Evolutionary conservation across 2,797 vertebrate genomes (phyloP), one percentile per base, ranked within the genome.

Genomic region (Miichthys miiuy): DNA sequence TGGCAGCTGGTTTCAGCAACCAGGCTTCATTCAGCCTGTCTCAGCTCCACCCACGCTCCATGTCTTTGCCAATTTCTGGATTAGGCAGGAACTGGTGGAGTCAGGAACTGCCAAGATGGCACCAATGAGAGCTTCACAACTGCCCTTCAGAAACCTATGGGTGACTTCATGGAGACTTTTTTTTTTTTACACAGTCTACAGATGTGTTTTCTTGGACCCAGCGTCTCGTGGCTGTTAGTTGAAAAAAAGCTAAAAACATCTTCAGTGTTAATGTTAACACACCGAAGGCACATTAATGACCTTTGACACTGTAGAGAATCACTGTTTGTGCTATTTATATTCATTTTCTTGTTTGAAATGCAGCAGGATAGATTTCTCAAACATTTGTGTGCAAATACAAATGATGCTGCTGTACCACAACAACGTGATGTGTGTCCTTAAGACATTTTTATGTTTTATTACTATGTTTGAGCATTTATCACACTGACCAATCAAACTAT

Each of bases 161-260:
- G 34, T 38, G 34, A 38, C 34, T 38, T 9, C 8, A 38, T 38
- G 8, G 34, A 38, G 34, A 38, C 34, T 38, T 38, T 38, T 34
- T 34, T 34, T 34, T 8, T 38, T 38, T 38, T 38, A 38, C 34
- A 38, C 7, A 34, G 8, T 38, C 34, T 38, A 38, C 34, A 38
- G 34, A 38, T 38, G 42, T 12, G 27, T 64, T 64, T 51, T 51
- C 4, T 46, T 34, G 12, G 14, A 34, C 4, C 4, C 27, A 47
- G 44, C 65, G 2, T 70, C 67, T 75, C 23, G 54, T 60, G 78
- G 66, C 6, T 21, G 16, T 47, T 12, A 16, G 18, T 41, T 38
- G 54, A 60, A 42, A 47, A 66, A 61, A 54, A 66, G 14, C 10
- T 54, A 2, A n/a, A 5, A 34, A 52, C 20, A n/a, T 18, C 12